A percentile compares a stretch with the other conserved stretches of the same genome.
Evolutionary conservation across 2,888 invertebrate genomes (phyloP).

Genomic region (Plemyria rubiginata): DNA sequence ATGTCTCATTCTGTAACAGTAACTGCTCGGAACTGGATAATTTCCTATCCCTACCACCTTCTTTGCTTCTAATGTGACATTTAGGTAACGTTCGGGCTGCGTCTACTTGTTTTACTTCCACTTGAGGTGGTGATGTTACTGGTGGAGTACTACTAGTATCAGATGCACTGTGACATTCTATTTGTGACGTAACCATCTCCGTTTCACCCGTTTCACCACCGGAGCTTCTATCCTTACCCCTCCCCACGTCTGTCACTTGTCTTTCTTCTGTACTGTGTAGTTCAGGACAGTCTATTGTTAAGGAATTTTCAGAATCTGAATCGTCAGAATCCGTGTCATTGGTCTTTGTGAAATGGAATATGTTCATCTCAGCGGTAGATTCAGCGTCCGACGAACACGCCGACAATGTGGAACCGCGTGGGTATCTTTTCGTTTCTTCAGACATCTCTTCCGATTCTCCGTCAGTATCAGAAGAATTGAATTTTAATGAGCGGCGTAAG

Average conservation of each 20-base stretch:
- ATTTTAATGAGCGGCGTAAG: slow-evolving; percentile 1
- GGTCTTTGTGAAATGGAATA: slow-evolving; percentile 16
- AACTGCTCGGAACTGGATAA: neutral
- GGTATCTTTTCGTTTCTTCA: neutral
- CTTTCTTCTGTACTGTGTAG: neutral
- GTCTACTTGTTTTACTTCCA: slow-evolving; percentile 1
- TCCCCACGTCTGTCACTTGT: neutral
- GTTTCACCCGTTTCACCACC: neutral
- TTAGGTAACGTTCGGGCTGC: neutral
- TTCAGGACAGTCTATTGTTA: slow-evolving; percentile 4
- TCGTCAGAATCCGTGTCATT: slow-evolving; percentile 10
- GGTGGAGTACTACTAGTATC: neutral
- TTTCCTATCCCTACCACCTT: neutral
- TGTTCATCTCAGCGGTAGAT: slow-evolving; percentile 5
- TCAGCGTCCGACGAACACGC: neutral
- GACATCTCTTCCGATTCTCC: neutral
- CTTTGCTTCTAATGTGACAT: neutral
- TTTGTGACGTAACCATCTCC: neutral
- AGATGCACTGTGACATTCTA: neutral
- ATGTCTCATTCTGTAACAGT: neutral
- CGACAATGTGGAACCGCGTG: neutral
- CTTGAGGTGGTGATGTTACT: neutral
- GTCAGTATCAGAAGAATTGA: neutral
- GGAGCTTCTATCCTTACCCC: too few species aligned
- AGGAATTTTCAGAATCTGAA: slow-evolving; percentile 4